Evolutionary conservation across 2,888 invertebrate species (phyloP).

Genomic region (Polyploca ridens): DNA sequence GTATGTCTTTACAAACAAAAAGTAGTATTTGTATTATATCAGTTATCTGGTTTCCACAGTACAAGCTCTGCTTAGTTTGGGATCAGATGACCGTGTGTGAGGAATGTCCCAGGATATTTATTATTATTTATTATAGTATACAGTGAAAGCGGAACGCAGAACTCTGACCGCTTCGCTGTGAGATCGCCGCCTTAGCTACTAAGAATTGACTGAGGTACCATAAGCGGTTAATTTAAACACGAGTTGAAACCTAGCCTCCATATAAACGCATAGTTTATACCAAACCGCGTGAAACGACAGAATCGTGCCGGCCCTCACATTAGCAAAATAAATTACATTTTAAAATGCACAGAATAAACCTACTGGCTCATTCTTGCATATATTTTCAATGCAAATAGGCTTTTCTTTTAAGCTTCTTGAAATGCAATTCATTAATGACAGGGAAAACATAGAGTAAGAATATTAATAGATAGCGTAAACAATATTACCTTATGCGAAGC

Average conservation of each 20-base stretch:
- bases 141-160: too few relatives aligned
- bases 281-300: not conserved
- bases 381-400: not conserved
- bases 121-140: too few relatives aligned
- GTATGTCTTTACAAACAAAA: too few relatives aligned
- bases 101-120: too few relatives aligned
- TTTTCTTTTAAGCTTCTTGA: not conserved
- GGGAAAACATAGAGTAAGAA: too few relatives aligned
- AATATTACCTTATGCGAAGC: too few relatives aligned
- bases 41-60: too few relatives aligned
- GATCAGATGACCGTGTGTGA: too few relatives aligned
- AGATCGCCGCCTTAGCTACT: not conserved
- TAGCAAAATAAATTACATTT: constrained; percentile 4
- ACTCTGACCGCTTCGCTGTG: too few relatives aligned
- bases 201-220: not conserved
- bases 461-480: too few relatives aligned
- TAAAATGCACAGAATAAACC: not conserved
- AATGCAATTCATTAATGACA: not conserved
- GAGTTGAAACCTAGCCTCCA: not conserved
- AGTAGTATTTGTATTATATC: too few relatives aligned
- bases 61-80: too few relatives aligned
- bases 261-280: not conserved
- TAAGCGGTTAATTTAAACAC: not conserved
- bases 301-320: constrained; percentile 2
- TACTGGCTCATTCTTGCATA: constrained; percentile 1